These are phyloP conservation scores for Exocentrus adspersus DNA, from an alignment of 2,888 invertebrate genomes.

Conservation along the genomic window DNA sequence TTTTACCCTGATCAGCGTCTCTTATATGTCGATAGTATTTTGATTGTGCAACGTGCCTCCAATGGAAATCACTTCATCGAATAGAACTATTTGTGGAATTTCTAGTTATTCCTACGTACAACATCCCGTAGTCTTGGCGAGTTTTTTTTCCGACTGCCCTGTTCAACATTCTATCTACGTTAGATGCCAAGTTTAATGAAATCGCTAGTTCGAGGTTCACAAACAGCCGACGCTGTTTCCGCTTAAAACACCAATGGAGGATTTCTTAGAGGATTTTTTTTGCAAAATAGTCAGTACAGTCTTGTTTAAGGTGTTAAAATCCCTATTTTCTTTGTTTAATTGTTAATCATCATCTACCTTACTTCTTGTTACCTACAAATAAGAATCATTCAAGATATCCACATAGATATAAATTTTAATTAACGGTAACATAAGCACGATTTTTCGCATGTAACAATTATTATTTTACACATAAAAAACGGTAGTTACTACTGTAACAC, in stretches of 20 bases:
- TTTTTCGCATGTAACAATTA: too few relatives aligned
- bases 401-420: too few relatives aligned
- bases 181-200: conserved; percentile 22
- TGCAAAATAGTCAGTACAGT: too few relatives aligned
- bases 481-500: too few relatives aligned
- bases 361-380: too few relatives aligned
- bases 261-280: conserved; percentile 6
- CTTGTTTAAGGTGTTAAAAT: conserved; percentile 10
- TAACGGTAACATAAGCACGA: too few relatives aligned
- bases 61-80: conserved; percentile 31
- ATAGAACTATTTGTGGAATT: conserved; percentile 30
- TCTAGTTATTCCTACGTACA: conserved; percentile 21
- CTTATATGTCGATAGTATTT: conserved; percentile 30
- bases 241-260: background rate
- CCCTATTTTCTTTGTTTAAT: background rate
- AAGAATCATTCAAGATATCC: too few relatives aligned
- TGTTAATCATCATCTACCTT: too few relatives aligned
- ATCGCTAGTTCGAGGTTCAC: conserved; percentile 5
- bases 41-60: conserved; percentile 28
- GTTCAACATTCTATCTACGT: conserved; percentile 21
- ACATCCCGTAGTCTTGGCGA: conserved; percentile 17
- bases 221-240: conserved; percentile 1
- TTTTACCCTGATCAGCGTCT: conserved; percentile 8
- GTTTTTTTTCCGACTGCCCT: conserved; percentile 18
- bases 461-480: too few relatives aligned